Percentiles rank a stretch among this genome's conserved stretches.
These are phyloP conservation scores for Tringa solitaria DNA, from an alignment of 2,113 vertebrate genomes.

Conservation along the genomic window DNA sequence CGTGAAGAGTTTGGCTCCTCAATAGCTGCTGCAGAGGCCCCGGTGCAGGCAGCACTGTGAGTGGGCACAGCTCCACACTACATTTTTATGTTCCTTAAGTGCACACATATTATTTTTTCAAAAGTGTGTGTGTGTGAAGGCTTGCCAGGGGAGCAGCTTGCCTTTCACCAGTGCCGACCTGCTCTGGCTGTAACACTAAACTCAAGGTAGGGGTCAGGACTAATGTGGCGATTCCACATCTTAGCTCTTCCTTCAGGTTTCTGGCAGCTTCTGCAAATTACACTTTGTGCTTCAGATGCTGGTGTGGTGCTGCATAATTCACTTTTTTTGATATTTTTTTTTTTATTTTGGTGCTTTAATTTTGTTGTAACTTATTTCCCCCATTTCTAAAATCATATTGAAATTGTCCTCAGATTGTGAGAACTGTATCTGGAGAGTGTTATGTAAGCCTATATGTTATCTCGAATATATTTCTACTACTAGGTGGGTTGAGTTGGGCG, in stretches of 20 bases:
- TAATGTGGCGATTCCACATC: background rate
- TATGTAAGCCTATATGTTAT: background rate
- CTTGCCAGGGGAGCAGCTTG: background rate
- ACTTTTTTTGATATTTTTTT: background rate
- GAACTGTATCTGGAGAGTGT: background rate
- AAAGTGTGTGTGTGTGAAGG: background rate
- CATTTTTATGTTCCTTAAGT: background rate
- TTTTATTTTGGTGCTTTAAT: background rate
- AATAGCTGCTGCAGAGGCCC: background rate
- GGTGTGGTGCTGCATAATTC: background rate
- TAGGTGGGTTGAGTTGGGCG: background rate
- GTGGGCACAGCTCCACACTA: background rate
- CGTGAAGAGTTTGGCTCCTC: background rate
- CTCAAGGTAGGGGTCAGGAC: background rate
- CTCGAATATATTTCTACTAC: background rate
- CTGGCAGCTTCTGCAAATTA: background rate
- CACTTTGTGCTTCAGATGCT: background rate
- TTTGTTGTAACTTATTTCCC: background rate
- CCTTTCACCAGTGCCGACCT: background rate
- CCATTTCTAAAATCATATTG: background rate
- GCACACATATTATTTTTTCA: background rate
- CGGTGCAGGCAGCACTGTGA: background rate
- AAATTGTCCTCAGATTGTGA: background rate
- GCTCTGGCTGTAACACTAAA: slow-evolving; percentile 3
- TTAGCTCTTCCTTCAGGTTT: background rate